A percentile compares a stretch with the other conserved stretches of the same genome.
These are phyloP conservation scores for Muraenolepis orangiensis DNA, from an alignment of 2,797 vertebrate species.

Conservation along the genomic window DNA sequence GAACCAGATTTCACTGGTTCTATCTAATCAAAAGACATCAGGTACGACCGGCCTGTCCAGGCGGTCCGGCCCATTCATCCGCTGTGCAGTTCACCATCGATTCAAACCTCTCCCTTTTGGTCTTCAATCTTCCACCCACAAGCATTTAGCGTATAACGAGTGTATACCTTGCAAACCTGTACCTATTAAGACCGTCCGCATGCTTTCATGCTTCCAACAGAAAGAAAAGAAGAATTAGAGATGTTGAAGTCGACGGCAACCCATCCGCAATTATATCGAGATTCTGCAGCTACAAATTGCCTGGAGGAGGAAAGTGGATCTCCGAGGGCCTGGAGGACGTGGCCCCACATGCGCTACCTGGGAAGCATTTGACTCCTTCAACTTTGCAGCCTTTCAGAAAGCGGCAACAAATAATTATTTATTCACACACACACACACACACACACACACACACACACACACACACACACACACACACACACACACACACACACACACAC, in stretches of 20 bases:
- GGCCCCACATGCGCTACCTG: constrained; percentile 35
- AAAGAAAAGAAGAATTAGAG: too few species aligned
- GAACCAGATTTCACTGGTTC: constrained; percentile 54
- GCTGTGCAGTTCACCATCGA: constrained; percentile 9
- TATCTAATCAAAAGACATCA: constrained; percentile 55
- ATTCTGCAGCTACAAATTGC: constrained; percentile 35
- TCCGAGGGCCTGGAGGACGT: constrained; percentile 50
- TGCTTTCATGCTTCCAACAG: neutral
- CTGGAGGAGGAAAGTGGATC: constrained; percentile 31
- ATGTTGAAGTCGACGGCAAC: constrained; percentile 15
- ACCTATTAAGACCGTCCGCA: neutral
- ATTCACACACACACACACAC: too few species aligned
- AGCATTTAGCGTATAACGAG: neutral
- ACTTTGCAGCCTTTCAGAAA: constrained; percentile 59
- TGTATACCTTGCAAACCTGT: too few species aligned
- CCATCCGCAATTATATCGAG: constrained; percentile 33
- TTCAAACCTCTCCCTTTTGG: neutral
- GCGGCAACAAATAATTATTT: too few species aligned
- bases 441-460: too few species aligned
- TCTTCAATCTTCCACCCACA: constrained; percentile 13
- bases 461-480: too few species aligned
- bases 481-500: too few species aligned
- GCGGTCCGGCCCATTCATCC: constrained; percentile 32
- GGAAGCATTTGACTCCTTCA: constrained; percentile 60
- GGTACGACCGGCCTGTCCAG: constrained; percentile 42